Conservation (phyloP, 2,113 vertebrate species). For the Acanthisitta chloris region DNA sequence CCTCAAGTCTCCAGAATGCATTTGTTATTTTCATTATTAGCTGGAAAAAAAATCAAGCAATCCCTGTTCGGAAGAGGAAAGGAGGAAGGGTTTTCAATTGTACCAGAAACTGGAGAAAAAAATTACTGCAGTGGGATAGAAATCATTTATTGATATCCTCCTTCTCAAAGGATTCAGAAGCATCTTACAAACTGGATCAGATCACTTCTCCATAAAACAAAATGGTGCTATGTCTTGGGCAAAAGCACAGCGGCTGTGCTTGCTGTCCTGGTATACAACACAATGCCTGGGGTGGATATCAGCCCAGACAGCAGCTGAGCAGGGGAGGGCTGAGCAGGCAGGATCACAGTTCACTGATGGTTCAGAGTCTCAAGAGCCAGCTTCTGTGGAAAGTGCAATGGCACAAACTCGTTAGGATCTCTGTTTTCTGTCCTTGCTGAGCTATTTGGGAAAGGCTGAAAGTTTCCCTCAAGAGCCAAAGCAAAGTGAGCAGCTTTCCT, state of each 20-base stretch:
- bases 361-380: background rate
- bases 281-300: too few species aligned
- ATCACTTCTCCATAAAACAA: background rate
- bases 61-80: background rate
- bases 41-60: background rate
- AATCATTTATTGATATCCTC: background rate
- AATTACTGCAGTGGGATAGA: background rate
- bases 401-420: background rate
- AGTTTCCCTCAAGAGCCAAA: background rate
- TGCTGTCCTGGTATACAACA: background rate
- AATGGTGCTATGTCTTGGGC: background rate
- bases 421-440: background rate
- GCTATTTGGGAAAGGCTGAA: background rate
- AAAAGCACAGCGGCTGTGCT: background rate
- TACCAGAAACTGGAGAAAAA: background rate
- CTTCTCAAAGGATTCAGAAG: background rate
- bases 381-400: background rate
- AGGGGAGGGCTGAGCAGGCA: background rate
- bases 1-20: background rate
- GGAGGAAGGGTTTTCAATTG: background rate
- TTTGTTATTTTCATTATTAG: conserved; percentile 33
- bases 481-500: background rate
- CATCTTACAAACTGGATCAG: background rate
- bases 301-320: background rate
- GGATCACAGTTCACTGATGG: rapidly evolving